These are phyloP conservation scores for Conops quadrifasciatus DNA, from an alignment of 2,888 invertebrate species.

Conservation along the genomic window DNA sequence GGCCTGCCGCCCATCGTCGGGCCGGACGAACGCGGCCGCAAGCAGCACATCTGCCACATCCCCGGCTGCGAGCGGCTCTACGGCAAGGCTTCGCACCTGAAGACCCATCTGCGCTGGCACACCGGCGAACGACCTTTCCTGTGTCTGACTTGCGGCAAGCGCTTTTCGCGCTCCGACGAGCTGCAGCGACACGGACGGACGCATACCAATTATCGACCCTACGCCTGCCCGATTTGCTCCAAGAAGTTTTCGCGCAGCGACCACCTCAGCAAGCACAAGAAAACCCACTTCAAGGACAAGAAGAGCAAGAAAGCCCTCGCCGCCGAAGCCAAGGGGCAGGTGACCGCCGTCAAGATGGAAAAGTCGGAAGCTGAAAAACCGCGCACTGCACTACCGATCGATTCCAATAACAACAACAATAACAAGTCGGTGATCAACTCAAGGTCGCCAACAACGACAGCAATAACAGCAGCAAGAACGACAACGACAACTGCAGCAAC, in stretches of 20 bases:
- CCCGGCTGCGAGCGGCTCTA: constrained; percentile 89
- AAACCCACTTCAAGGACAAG: constrained; percentile 75
- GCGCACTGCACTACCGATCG: constrained; percentile 1
- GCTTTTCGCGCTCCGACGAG: constrained; percentile 92
- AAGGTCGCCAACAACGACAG: constrained; percentile 31
- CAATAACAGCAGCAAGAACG: constrained; percentile 8
- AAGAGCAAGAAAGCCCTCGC: constrained; percentile 60
- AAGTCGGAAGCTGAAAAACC: constrained; percentile 43
- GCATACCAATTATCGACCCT: constrained; percentile 90
- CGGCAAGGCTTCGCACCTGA: constrained; percentile 92
- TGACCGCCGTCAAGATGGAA: constrained; percentile 48
- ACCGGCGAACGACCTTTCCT: constrained; percentile 91
- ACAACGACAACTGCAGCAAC: constrained; percentile 25
- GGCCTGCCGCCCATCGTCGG: constrained; percentile 77
- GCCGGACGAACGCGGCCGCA: constrained; percentile 79
- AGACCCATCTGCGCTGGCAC: constrained; percentile 93
- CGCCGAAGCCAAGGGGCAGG: constrained; percentile 55
- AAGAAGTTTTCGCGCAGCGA: constrained; percentile 94
- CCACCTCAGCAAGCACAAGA: constrained; percentile 91
- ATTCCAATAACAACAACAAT: constrained; percentile 31
- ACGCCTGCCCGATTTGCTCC: constrained; percentile 84
- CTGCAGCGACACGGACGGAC: constrained; percentile 87
- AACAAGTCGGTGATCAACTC: neutral
- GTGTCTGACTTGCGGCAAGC: constrained; percentile 88
- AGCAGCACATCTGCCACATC: constrained; percentile 86